Evolutionary conservation across 2,888 invertebrate species (phyloP).

Genomic region (Hirtodrosophila trivittata): DNA sequence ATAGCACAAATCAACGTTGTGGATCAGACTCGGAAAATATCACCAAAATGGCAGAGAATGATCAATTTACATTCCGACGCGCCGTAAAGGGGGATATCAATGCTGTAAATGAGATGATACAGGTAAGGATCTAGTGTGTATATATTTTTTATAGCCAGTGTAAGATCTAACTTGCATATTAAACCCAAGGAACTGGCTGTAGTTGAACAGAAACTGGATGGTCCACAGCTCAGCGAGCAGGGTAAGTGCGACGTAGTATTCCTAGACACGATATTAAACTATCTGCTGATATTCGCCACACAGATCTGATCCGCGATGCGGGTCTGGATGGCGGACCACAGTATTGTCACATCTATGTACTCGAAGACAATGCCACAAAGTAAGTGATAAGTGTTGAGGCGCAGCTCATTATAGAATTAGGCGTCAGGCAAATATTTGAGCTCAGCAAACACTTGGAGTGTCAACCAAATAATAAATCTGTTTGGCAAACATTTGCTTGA

Average conservation of each 20-base stretch:
- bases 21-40: too few relatives aligned
- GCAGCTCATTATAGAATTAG: constrained; percentile 9
- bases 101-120: constrained; percentile 71
- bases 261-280: too few relatives aligned
- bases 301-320: too few relatives aligned
- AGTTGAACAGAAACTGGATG: constrained; percentile 89
- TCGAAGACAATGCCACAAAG: constrained; percentile 83
- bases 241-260: constrained; percentile 82
- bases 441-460: constrained; percentile 23
- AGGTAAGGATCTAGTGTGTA: constrained; percentile 43
- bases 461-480: constrained; percentile 57
- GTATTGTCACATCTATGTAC: constrained; percentile 89
- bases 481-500: constrained; percentile 50
- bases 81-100: constrained; percentile 65
- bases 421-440: constrained; percentile 55
- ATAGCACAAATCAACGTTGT: background rate
- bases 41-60: constrained; percentile 20
- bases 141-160: background rate
- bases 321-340: constrained; percentile 89
- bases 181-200: constrained; percentile 84
- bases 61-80: constrained; percentile 54
- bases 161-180: constrained; percentile 76
- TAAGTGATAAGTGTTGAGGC: constrained; percentile 34
- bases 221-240: constrained; percentile 87
- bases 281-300: too few relatives aligned